phyloP scores from a whole-genome alignment of 1,140 invertebrate genomes.

The Drosophila truncata region DNA sequence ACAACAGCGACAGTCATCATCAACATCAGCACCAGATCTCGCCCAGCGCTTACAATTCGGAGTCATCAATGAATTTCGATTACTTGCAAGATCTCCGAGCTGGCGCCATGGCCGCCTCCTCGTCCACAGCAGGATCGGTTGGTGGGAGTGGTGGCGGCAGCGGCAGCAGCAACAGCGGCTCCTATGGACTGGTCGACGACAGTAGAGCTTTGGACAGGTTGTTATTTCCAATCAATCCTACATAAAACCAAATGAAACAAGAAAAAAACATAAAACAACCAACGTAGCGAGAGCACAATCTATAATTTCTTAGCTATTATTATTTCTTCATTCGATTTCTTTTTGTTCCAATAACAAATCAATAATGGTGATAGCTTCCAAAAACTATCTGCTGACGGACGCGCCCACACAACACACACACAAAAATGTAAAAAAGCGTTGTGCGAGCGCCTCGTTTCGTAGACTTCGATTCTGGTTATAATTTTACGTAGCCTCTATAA shows the following conservation, averaged over 20 bases:
- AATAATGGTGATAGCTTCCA: constrained; percentile 68
- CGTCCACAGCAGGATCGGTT: constrained; percentile 36
- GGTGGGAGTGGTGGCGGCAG: constrained; percentile 18
- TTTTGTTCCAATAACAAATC: constrained; percentile 48
- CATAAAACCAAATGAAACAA: constrained; percentile 38
- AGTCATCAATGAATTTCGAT: constrained; percentile 84
- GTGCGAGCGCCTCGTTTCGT: constrained; percentile 61
- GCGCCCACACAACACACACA: constrained; percentile 62
- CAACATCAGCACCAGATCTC: constrained; percentile 39
- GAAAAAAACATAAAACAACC: constrained; percentile 12
- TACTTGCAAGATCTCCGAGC: constrained; percentile 75
- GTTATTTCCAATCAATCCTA: constrained; percentile 64
- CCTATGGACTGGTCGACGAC: constrained; percentile 76
- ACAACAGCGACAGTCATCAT: constrained; percentile 44
- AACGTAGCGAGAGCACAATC: constrained; percentile 33
- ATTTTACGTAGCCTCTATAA: constrained; percentile 37
- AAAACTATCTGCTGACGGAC: constrained; percentile 40
- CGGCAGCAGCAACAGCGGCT: constrained; percentile 16
- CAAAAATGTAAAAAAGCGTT: constrained; percentile 31
- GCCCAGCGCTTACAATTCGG: constrained; percentile 65
- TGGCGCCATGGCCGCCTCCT: constrained; percentile 50
- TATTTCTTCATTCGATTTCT: constrained; percentile 44
- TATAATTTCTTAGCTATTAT: constrained; percentile 39
- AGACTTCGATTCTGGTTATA: constrained; percentile 35
- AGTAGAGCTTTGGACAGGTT: constrained; percentile 83